Percentiles rank a stretch among this genome's conserved stretches.
Evolutionary conservation across 1,140 invertebrate species (phyloP).

Genomic region (Reticulitermes speratus): DNA sequence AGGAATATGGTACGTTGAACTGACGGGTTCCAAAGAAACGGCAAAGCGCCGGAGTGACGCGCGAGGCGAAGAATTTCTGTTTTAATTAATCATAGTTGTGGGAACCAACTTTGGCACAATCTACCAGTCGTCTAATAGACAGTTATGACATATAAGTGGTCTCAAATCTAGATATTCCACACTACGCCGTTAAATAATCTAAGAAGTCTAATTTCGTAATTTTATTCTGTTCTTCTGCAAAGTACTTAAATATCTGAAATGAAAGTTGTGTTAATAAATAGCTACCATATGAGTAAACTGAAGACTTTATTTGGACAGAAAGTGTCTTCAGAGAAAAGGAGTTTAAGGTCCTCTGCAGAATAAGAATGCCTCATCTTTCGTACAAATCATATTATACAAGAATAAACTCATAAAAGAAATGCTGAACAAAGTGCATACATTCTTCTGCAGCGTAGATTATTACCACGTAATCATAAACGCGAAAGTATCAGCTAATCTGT

Average conservation of each 20-base stretch:
- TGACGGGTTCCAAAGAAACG: not conserved
- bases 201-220: not conserved
- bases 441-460: too few species aligned
- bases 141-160: not conserved
- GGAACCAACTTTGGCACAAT: not conserved
- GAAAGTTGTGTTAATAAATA: not conserved
- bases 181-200: not conserved
- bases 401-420: too few species aligned
- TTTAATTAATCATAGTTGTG: constrained; percentile 2
- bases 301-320: not conserved
- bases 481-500: too few species aligned
- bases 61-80: not conserved
- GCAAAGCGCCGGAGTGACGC: too few species aligned
- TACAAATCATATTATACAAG: not conserved
- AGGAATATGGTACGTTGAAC: not conserved
- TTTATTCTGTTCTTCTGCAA: not conserved
- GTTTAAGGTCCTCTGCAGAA: not conserved
- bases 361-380: not conserved
- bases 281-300: not conserved
- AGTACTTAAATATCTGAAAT: not conserved
- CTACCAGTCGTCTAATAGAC: not conserved
- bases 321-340: not conserved
- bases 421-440: too few species aligned
- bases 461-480: too few species aligned
- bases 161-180: not conserved